These are phyloP conservation scores for Aphaenogaster rudis DNA, from an alignment of 1,140 invertebrate species.

Conservation along the genomic window DNA sequence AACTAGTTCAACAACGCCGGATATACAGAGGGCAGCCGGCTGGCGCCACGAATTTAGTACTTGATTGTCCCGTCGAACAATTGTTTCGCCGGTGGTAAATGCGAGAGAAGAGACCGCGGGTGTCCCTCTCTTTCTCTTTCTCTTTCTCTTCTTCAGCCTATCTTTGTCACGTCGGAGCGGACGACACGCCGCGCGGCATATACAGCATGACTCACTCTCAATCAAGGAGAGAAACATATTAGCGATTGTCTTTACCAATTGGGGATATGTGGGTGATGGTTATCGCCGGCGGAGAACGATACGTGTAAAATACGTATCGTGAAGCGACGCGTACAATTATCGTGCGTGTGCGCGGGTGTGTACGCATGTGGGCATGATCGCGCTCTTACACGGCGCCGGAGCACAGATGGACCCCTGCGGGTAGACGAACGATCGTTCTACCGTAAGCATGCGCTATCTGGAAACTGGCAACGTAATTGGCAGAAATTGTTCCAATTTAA, in stretches of 20 bases:
- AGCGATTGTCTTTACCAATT: conserved; percentile 85
- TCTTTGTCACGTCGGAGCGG: conserved; percentile 8
- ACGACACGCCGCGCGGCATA: conserved; percentile 46
- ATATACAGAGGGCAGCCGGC: conserved; percentile 70
- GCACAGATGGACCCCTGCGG: conserved; percentile 83
- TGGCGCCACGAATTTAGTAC: conserved; percentile 79
- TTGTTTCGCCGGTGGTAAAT: conserved; percentile 76
- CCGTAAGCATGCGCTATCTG: conserved; percentile 70
- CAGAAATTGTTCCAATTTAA: conserved; percentile 71
- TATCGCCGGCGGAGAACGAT: conserved; percentile 70
- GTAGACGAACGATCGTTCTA: conserved; percentile 76
- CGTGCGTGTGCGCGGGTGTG: conserved; percentile 21
- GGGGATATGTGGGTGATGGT: conserved; percentile 83
- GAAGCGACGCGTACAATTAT: conserved; percentile 30
- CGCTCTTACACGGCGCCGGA: conserved; percentile 51
- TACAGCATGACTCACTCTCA: conserved; percentile 82
- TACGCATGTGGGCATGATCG: conserved; percentile 32
- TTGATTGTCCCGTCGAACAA: conserved; percentile 79
- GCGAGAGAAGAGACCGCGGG: conserved; percentile 53
- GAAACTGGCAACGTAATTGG: conserved; percentile 73
- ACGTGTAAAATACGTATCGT: conserved; percentile 62
- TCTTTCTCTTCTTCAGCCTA: not conserved
- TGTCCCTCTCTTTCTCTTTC: not conserved
- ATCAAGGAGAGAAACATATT: conserved; percentile 84
- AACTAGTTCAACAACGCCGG: conserved; percentile 71